Evolutionary conservation across 53 echinoderm and acorn worm genomes (phyloP), one percentile per base, ranked within the genome.

Genomic region (Crossaster papposus): DNA sequence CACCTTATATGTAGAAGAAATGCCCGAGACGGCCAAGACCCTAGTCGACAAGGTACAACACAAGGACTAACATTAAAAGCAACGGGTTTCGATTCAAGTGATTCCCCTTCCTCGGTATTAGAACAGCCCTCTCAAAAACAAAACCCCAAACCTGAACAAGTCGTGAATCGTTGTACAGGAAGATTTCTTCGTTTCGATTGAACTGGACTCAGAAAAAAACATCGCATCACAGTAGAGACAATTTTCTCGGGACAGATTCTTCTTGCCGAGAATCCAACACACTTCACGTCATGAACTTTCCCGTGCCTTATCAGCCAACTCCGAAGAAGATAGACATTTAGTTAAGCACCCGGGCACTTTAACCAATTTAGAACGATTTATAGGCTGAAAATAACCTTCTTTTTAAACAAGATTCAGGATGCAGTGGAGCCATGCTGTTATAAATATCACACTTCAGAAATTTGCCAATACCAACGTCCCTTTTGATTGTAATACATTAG

Each of bases 11-110:
- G 81, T 95, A 51, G 95, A 95, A 72, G 93, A 93, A 82, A 91
- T 95, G 91, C 95, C 95, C 9, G 89, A 85, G 77, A 79, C 83
- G 36, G 93, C 93, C 34, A 93, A 93, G 78, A 54, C 77, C 52
- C 88, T 91, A 13, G 70, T 91, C 26, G 77, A 90, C 55, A 85
- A 70, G 77, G 77, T 72, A 31, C 80, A 51, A 79, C 90, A 83
- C 93, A 90, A 85, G 55, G 78, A 93, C 17, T 91, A 58, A 88
- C 73, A 86, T 9, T 26, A 30, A n/a, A 33, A 68, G 17, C 68
- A 68, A 28, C 68, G 4, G 68, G 22, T 23, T 68, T 44, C 28
- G 28, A 4, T 58, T 58, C 58, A 18, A 68, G 68, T 26, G 24
- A 28, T 68, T 23, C 22, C 28, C 68, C 68, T 23, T 12, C 68